These are phyloP conservation scores for Drosophila prosaltans DNA, from an alignment of 1,140 invertebrate species.

Conservation along the genomic window DNA sequence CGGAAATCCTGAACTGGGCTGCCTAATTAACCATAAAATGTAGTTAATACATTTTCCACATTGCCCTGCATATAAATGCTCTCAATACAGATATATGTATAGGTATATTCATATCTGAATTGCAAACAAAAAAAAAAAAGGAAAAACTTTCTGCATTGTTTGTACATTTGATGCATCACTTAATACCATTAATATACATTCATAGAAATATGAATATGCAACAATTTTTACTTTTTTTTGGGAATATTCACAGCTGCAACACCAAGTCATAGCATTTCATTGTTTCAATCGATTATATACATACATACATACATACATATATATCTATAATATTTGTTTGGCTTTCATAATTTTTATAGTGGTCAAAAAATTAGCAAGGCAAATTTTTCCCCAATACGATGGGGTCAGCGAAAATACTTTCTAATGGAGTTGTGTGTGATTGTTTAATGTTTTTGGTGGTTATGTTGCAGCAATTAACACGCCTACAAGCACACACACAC, in stretches of 20 bases:
- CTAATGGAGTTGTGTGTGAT: slow-evolving; percentile 37
- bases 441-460: not conserved
- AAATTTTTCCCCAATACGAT: slow-evolving; percentile 48
- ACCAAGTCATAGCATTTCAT: not conserved
- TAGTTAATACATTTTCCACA: slow-evolving; percentile 50
- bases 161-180: slow-evolving; percentile 51
- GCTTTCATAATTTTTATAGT: slow-evolving; percentile 18
- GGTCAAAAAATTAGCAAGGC: slow-evolving; percentile 58
- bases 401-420: slow-evolving; percentile 50
- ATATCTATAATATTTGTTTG: slow-evolving; percentile 30
- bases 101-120: not conserved
- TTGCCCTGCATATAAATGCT: slow-evolving; percentile 6
- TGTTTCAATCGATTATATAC: slow-evolving; percentile 17
- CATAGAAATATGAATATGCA: slow-evolving; percentile 36
- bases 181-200: slow-evolving; percentile 54
- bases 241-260: slow-evolving; percentile 38
- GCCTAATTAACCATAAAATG: slow-evolving; percentile 68
- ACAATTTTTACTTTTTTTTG: slow-evolving; percentile 42
- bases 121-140: slow-evolving; percentile 14
- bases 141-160: slow-evolving; percentile 36
- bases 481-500: slow-evolving; percentile 13
- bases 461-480: slow-evolving; percentile 54
- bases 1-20: slow-evolving; percentile 41
- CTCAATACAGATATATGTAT: not conserved
- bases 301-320: not conserved